Base-by-base conservation (phyloP, 2,113 vertebrate genomes). In the Rhynchomys soricoides region DNA sequence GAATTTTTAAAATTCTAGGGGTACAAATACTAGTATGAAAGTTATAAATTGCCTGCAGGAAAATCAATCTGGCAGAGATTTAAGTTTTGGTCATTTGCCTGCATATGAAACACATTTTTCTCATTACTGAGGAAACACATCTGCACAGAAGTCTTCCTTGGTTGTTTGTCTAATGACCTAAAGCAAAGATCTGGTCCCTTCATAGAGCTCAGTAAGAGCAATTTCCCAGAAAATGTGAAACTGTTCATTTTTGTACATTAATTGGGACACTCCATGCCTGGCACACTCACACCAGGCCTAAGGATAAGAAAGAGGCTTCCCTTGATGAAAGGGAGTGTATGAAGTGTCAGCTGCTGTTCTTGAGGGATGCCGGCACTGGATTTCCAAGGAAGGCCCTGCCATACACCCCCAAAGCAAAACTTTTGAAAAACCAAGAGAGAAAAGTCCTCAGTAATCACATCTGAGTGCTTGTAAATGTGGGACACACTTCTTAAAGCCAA, bases 191-290 rank as follows among this genome's bases (percentile, higher is more conserved):
- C 89, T 96, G 82, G 88, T 95, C 43, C 1, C 68, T 8, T 96
- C 68, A 0, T 95, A 97, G 5, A 98, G 73, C 34, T 95, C n/a
- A 95, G 48, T 96, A 97, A 57, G 93, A 97, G 57, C 96, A 98
- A 1, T 85, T 98, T 77, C 97, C 98, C 97, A 98, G 96, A 94
- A 98, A 98, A 75, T 92, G 9, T 10, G 97, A 45, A 81, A 79
- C 43, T 96, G 92, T 5, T 97, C 95, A 94, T 98, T 94, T 0
- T 98, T 98, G 96, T 97, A 57, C 86, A 55, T 48, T 96, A 26
- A 34, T 91, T 29, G 92, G 97, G 62, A 98, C 97, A 45, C 96
- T 90, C 3, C 86, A 22, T 24, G 95, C 82, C n/a, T 48, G 90
- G 93, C 92, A 98, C 89, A 77, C 66, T 94, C 94, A 91, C 87